Percentiles rank a stretch among this genome's conserved stretches.
These are phyloP conservation scores for Drosophila paulistorum DNA, from an alignment of 1,140 invertebrate genomes.

Conservation along the genomic window DNA sequence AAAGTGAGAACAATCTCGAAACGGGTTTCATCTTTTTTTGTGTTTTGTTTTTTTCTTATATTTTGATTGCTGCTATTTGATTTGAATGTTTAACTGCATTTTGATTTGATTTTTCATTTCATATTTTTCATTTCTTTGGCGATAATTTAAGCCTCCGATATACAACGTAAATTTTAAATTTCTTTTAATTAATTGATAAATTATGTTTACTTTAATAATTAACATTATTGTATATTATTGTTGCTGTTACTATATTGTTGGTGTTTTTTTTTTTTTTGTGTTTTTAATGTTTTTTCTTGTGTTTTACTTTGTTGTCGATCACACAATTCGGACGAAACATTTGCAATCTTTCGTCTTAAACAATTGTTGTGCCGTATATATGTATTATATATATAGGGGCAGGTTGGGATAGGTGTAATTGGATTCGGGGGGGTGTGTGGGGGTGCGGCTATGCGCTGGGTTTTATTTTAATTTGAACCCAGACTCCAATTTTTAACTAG, in stretches of 20 bases:
- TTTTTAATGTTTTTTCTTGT: background rate
- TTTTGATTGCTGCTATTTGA: constrained; percentile 37
- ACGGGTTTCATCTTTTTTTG: constrained; percentile 1
- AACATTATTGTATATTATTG: constrained; percentile 56
- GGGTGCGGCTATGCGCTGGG: constrained; percentile 38
- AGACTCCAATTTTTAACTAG: constrained; percentile 72
- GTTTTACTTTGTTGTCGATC: constrained; percentile 22
- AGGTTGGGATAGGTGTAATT: background rate
- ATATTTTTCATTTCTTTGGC: constrained; percentile 73
- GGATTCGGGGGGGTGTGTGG: constrained; percentile 10
- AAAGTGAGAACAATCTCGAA: constrained; percentile 6
- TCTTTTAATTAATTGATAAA: constrained; percentile 69
- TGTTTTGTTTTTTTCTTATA: constrained; percentile 14
- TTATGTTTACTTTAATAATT: constrained; percentile 53
- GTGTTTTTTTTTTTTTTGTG: background rate
- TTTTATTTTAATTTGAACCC: constrained; percentile 24
- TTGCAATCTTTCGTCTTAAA: constrained; percentile 58
- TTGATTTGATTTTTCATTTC: constrained; percentile 42
- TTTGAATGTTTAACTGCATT: constrained; percentile 49
- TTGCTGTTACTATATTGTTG: constrained; percentile 51
- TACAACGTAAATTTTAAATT: constrained; percentile 72
- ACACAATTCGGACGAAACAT: constrained; percentile 55
- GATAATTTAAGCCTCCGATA: constrained; percentile 83
- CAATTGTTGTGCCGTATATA: constrained; percentile 7
- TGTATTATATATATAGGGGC: background rate